Base-by-base conservation (phyloP, 2,888 invertebrate species). In the Ornithoptera alexandrae region DNA sequence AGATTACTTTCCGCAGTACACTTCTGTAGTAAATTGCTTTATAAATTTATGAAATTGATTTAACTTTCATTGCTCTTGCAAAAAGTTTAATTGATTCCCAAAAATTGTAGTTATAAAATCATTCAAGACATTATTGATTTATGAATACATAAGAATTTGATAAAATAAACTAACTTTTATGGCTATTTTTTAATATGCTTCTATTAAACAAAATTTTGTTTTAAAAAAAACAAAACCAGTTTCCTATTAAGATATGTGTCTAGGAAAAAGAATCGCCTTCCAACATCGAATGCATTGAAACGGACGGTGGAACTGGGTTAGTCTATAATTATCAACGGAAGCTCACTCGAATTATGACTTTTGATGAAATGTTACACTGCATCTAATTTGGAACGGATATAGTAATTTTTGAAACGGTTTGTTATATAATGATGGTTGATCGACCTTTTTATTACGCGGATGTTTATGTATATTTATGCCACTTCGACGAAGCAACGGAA, bases 341-440 rank as follows among this genome's bases (percentile, higher is more conserved):
- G 89, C 86, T 82, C 81, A 78, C 80, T 83, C 82, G 83, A 89
- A 90, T 91, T 91, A 92, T 92, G 89, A 91, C 83, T 89, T 90
- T 90, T 87, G 89, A 90, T 89, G 90, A 90, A 90, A 89, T 82
- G 83, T 83, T 83, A 79, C 80, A 77, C 77, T 80, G 79, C 81
- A 82, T 77, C 79, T 81, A 76, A 76, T 81, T 82, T 77, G 72
- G 73, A 79, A 85, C 88, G 90, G 90, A 90, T 85, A 87, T 84
- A 81, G 67, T 75, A 74, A 76, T 73, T 75, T 77, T 78, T 75
- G 72, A 74, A 74, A 70, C 73, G 72, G 68, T 72, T 71, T 73
- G 71, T 77, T 79, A 79, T 76, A 74, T 76, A 76, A 75, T 73
- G 72, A 74, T 72, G 74, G 74, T 78, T 76, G 76, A 79, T 79